phyloP scores from a whole-genome alignment of 2,113 vertebrate species.

The Microcebus murinus region DNA sequence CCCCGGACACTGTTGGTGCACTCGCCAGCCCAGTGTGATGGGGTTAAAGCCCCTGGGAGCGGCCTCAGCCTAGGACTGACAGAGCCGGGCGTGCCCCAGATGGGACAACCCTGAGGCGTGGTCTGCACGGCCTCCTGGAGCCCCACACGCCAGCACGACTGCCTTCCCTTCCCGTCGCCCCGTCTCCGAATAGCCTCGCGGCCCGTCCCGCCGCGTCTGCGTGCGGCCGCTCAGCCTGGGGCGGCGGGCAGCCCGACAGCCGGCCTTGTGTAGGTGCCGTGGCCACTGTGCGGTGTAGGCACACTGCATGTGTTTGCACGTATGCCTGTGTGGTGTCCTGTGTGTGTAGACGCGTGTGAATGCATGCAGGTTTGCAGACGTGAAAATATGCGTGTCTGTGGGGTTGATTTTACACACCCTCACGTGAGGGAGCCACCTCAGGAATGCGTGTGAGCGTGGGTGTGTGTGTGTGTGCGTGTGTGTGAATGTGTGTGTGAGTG shows the following conservation, averaged over 20 bases:
- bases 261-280: too few species aligned
- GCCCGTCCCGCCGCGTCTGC: not conserved
- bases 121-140: rapidly evolving
- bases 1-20: rapidly evolving
- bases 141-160: not conserved
- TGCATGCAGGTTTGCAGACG: too few species aligned
- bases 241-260: too few species aligned
- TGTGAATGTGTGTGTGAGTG: rapidly evolving
- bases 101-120: rapidly evolving
- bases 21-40: not conserved
- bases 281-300: not conserved
- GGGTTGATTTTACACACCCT: not conserved
- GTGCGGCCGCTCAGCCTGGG: not conserved
- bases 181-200: not conserved
- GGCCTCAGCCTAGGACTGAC: not conserved
- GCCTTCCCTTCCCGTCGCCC: not conserved
- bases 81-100: not conserved
- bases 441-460: too few species aligned
- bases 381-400: not conserved
- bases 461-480: rapidly evolving
- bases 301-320: rapidly evolving
- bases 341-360: not conserved
- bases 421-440: rapidly evolving
- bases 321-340: rapidly evolving
- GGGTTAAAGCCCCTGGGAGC: rapidly evolving